Evolutionary conservation across 2,113 vertebrate genomes (phyloP).

Genomic region (Pangasianodon gigas): DNA sequence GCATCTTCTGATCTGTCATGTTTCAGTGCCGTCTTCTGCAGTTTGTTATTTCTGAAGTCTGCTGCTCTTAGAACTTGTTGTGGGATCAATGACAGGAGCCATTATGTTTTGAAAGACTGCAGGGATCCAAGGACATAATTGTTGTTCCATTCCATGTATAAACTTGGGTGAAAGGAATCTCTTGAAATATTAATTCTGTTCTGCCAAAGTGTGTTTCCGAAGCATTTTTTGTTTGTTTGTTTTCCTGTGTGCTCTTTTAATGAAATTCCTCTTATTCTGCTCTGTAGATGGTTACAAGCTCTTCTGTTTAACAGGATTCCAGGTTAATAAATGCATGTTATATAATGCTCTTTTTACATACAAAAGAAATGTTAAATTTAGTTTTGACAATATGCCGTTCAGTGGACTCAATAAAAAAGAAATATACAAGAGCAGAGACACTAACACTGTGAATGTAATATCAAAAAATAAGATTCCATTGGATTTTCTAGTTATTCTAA

Average conservation of each 20-base stretch:
- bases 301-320: constrained; percentile 20
- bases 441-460: constrained; percentile 24
- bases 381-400: neutral
- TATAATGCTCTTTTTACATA: no score
- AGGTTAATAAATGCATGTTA: constrained; percentile 20
- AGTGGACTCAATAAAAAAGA: neutral
- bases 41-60: neutral
- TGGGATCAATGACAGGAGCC: neutral
- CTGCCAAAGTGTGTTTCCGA: constrained; percentile 31
- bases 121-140: constrained; percentile 5
- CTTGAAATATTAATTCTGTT: constrained; percentile 6
- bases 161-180: neutral
- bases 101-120: constrained; percentile 25
- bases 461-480: constrained; percentile 1
- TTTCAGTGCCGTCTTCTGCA: constrained; percentile 1
- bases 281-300: constrained; percentile 69
- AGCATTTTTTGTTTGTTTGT: constrained; percentile 9
- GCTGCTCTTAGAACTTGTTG: neutral
- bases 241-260: constrained; percentile 34
- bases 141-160: constrained; percentile 1
- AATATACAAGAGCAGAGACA: constrained; percentile 7
- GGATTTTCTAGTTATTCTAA: neutral
- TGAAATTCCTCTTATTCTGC: constrained; percentile 67
- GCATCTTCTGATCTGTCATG: neutral
- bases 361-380: neutral